A percentile compares a stretch with the other conserved stretches of the same genome.
phyloP scores from a whole-genome alignment of 2,888 invertebrate species.

The Kryphioiulus occultus region DNA sequence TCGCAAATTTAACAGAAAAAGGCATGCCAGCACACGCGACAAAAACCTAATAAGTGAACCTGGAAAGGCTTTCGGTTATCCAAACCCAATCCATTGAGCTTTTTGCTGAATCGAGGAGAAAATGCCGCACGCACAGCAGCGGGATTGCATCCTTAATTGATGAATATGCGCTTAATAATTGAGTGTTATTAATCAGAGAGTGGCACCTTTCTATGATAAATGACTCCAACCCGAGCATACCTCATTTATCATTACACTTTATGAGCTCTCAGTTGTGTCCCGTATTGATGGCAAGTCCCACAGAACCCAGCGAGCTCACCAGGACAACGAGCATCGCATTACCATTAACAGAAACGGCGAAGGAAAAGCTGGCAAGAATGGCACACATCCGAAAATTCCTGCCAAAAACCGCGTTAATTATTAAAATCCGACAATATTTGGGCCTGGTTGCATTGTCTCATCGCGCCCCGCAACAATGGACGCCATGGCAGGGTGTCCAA shows the following conservation, averaged over 20 bases:
- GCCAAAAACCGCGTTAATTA: conserved; percentile 39
- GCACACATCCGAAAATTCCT: not conserved
- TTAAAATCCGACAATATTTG: conserved; percentile 45
- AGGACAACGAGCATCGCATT: not conserved
- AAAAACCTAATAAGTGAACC: not conserved
- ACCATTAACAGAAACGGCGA: not conserved
- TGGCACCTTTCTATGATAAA: conserved; percentile 54
- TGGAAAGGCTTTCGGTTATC: not conserved
- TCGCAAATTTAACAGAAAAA: too few relatives aligned
- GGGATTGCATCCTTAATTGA: conserved; percentile 50
- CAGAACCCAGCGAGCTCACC: not conserved
- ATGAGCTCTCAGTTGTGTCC: conserved; percentile 35
- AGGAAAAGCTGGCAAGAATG: not conserved
- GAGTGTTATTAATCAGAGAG: conserved; percentile 52
- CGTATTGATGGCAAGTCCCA: not conserved
- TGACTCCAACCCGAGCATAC: conserved; percentile 46
- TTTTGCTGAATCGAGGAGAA: not conserved
- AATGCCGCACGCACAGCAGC: not conserved
- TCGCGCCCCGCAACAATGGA: not conserved
- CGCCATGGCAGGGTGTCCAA: conserved; percentile 6
- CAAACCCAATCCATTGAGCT: not conserved
- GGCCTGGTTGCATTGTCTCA: not conserved
- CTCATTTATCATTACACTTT: conserved; percentile 52
- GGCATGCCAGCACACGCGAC: too few relatives aligned
- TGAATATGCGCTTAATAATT: conserved; percentile 52